These are phyloP conservation scores for Hyposoter didymator DNA, from an alignment of 2,888 invertebrate genomes.

Conservation along the genomic window DNA sequence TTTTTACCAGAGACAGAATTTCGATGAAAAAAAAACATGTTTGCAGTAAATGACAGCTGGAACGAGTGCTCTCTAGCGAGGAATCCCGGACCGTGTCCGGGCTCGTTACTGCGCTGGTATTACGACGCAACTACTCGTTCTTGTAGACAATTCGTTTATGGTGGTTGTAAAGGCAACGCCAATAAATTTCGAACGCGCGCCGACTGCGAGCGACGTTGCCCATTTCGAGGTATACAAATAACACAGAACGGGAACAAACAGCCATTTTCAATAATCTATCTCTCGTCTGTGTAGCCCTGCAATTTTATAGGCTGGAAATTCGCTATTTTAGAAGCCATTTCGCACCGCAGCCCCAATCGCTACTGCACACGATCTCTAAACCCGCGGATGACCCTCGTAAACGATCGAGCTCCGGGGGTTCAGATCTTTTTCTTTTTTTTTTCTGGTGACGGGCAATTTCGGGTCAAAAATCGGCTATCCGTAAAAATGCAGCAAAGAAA, in stretches of 20 bases:
- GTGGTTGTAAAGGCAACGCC: constrained; percentile 85
- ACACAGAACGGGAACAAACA: constrained; percentile 11
- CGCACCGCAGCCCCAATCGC: constrained; percentile 18
- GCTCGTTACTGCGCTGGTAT: constrained; percentile 85
- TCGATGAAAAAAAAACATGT: constrained; percentile 55
- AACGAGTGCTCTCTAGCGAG: constrained; percentile 82
- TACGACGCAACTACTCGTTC: constrained; percentile 83
- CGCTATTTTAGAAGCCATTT: constrained; percentile 39
- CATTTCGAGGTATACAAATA: constrained; percentile 77
- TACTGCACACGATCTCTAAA: constrained; percentile 5
- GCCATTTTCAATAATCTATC: constrained; percentile 22
- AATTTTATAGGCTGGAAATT: constrained; percentile 21
- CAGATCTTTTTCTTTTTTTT: not conserved
- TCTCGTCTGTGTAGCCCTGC: not conserved
- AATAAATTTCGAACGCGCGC: constrained; percentile 83
- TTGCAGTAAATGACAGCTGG: constrained; percentile 66
- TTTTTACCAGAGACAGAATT: not conserved
- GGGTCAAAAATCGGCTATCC: not conserved
- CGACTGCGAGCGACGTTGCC: constrained; percentile 82
- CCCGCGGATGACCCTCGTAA: constrained; percentile 35
- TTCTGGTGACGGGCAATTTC: constrained; percentile 46
- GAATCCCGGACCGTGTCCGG: constrained; percentile 83
- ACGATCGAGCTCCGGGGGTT: not conserved
- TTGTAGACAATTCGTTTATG: constrained; percentile 85
- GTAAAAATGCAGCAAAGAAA: not conserved